Base-by-base conservation (phyloP, 2,797 vertebrate species). In the Gallinago stenura region DNA sequence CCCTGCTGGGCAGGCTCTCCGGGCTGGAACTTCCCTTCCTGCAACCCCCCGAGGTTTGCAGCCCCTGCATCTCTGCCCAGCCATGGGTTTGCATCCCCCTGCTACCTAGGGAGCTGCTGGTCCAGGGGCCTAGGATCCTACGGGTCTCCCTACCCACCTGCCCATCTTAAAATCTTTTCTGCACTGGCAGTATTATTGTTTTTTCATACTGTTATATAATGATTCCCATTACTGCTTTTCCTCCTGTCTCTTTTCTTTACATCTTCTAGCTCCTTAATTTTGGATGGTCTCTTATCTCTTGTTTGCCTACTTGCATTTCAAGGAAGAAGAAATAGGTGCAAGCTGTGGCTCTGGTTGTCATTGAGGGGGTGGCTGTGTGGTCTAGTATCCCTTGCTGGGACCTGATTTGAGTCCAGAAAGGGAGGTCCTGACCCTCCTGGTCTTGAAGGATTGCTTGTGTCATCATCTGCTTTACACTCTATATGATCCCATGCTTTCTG, bases 191-290 rank as follows among this genome's bases (percentile, higher is more conserved):
- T 76, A 31, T 51, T 87, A 64, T 31, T 93, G 58, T 24, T 57
- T 35, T 83, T 70, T 50, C 35, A 37, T 88, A 17, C 31, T 46
- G 83, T 93, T 97, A 95, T 30, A 41, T 95, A 96, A 95, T 60
- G 6, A 80, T 53, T 88, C 68, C 71, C 84, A 78, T 83, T 89
- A 77, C 8, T 92, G 58, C 85, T 91, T 92, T 80, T 89, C 54
- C 60, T 91, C 54, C 81, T 28, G 53, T 83, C 51, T 88, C 62
- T 83, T 92, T 84, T 61, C 81, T 95, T 95, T 60, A 48, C 48
- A 58, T 93, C 83, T 92, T 88, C 89, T 72, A 92, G 83, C 72
- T 91, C 22, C 89, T 88, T 94, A 70, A 73, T 95, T 93, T 95
- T 91, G 88, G 66, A 69, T 79, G 50, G 41, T 73, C 56, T 96